phyloP scores from a whole-genome alignment of 2,888 invertebrate genomes.

The Drosophila borealis region DNA sequence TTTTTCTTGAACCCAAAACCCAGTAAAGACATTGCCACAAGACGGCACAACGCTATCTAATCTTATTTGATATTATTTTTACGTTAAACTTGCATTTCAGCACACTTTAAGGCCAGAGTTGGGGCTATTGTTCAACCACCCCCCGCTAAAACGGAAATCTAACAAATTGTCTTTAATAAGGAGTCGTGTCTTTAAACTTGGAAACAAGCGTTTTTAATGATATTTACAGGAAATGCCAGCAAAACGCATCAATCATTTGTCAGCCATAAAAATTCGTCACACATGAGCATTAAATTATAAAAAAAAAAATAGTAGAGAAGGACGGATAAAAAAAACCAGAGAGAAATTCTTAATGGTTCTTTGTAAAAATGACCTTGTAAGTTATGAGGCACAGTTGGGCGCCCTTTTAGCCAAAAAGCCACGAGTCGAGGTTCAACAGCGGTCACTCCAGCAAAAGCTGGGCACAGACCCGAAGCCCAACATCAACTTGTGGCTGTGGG shows the following conservation, averaged over 20 bases:
- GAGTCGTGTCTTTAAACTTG: slow-evolving; percentile 53
- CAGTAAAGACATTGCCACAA: slow-evolving; percentile 43
- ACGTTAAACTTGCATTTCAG: slow-evolving; percentile 79
- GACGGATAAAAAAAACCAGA: slow-evolving; percentile 9
- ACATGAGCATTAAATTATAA: slow-evolving; percentile 73
- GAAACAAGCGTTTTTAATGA: slow-evolving; percentile 64
- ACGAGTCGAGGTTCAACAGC: slow-evolving; percentile 61
- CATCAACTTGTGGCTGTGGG: slow-evolving; percentile 65
- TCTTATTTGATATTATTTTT: slow-evolving; percentile 81
- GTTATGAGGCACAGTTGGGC: slow-evolving; percentile 66
- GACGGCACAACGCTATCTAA: slow-evolving; percentile 79
- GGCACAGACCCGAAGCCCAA: slow-evolving; percentile 3
- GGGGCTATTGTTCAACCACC: slow-evolving; percentile 28
- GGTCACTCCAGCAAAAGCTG: slow-evolving; percentile 57
- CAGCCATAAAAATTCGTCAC: slow-evolving; percentile 82
- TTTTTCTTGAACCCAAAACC: slow-evolving; percentile 48
- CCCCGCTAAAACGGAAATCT: slow-evolving; percentile 18
- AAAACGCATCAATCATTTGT: slow-evolving; percentile 81
- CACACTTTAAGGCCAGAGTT: slow-evolving; percentile 46
- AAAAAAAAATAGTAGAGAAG: slow-evolving; percentile 44
- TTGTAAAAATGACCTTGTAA: slow-evolving; percentile 77
- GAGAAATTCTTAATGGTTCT: slow-evolving; percentile 69
- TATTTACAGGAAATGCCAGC: slow-evolving; percentile 75
- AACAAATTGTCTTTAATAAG: slow-evolving; percentile 54
- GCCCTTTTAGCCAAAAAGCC: slow-evolving; percentile 51